A percentile compares a stretch with the other conserved stretches of the same genome.
Conservation (phyloP, 1,140 invertebrate genomes). For the Triops longicaudatus region DNA sequence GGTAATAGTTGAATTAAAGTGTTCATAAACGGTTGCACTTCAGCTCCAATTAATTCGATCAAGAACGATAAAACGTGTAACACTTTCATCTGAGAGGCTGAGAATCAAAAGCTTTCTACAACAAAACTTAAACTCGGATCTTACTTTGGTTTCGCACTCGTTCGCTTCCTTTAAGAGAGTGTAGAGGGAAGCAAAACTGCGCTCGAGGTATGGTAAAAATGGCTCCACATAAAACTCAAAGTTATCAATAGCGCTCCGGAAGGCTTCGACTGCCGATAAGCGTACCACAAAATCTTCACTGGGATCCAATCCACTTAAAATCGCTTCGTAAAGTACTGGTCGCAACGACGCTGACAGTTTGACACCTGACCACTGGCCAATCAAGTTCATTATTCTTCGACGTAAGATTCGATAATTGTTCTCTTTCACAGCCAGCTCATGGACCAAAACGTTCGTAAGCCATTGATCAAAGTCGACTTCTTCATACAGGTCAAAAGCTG, state of each 20-base stretch:
- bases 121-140: not conserved
- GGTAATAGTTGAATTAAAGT: conserved; percentile 74
- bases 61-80: conserved; percentile 82
- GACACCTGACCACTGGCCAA: conserved; percentile 75
- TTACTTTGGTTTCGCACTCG: conserved; percentile 86
- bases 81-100: conserved; percentile 64
- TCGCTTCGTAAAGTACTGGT: conserved; percentile 76
- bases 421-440: conserved; percentile 70
- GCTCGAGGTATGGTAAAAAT: conserved; percentile 71
- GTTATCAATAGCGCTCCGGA: conserved; percentile 77
- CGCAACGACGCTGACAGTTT: conserved; percentile 69
- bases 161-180: conserved; percentile 72
- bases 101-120: conserved; percentile 25
- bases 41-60: conserved; percentile 70
- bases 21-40: conserved; percentile 56
- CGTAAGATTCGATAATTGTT: conserved; percentile 81
- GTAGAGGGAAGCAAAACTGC: conserved; percentile 68
- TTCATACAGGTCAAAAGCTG: conserved; percentile 85
- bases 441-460: conserved; percentile 72
- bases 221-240: conserved; percentile 82
- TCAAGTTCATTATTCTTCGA: conserved; percentile 76
- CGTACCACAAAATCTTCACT: conserved; percentile 54
- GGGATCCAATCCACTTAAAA: conserved; percentile 33
- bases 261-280: conserved; percentile 62
- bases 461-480: conserved; percentile 89